Conservation (phyloP, 2,797 vertebrate species). For the Mus minutoides region DNA sequence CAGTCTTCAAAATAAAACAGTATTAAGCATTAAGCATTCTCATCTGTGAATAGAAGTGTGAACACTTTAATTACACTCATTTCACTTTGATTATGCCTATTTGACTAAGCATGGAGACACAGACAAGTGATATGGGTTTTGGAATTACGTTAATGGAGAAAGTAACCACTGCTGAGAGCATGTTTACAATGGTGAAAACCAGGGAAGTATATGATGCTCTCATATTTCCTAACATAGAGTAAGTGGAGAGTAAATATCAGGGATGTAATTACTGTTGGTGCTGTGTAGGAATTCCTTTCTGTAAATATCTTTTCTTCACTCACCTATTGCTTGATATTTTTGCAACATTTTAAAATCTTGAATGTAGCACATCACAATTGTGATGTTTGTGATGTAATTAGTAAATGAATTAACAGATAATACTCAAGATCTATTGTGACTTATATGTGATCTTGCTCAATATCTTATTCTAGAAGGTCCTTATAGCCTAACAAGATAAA, state of each 20-base stretch:
- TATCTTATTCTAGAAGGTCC: neutral
- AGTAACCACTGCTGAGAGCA: neutral
- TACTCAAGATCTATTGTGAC: neutral
- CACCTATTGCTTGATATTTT: neutral
- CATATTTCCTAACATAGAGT: neutral
- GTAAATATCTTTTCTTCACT: neutral
- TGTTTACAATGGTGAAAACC: neutral
- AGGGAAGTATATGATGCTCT: conserved; percentile 6
- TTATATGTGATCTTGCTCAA: neutral
- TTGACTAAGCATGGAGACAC: neutral
- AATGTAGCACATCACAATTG: neutral
- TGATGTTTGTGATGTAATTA: neutral
- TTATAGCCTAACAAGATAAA: neutral
- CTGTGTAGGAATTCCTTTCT: neutral
- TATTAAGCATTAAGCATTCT: neutral
- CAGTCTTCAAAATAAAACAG: neutral
- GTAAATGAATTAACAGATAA: neutral
- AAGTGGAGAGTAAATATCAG: neutral
- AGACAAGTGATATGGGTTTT: neutral
- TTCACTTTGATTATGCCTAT: neutral
- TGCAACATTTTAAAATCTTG: neutral
- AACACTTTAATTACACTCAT: neutral
- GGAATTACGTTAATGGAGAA: neutral
- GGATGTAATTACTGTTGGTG: neutral
- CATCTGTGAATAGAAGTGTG: neutral